Conservation (phyloP, 2,113 vertebrate species). For the Rhabdornis inornatus region DNA sequence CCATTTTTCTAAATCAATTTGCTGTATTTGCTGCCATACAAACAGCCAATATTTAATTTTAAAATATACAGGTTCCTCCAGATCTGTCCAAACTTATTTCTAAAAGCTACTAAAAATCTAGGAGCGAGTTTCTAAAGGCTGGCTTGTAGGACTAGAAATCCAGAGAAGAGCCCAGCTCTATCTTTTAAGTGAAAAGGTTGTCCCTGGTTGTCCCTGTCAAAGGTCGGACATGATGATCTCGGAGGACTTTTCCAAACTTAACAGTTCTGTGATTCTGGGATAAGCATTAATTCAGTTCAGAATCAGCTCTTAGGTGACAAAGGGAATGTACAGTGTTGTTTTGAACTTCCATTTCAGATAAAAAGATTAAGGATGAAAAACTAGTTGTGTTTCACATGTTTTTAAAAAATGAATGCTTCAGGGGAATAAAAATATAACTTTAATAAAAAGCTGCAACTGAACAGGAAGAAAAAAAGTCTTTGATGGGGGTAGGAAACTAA, state of each 20-base stretch:
- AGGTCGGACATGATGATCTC: accelerated
- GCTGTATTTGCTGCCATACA: neutral
- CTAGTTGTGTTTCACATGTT: neutral
- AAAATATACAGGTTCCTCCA: neutral
- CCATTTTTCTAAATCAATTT: neutral
- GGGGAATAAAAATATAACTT: neutral
- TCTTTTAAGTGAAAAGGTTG: neutral
- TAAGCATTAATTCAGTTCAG: neutral
- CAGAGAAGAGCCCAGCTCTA: neutral
- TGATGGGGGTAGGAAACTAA: neutral
- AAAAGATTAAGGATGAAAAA: neutral
- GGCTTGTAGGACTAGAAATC: neutral
- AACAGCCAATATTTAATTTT: neutral
- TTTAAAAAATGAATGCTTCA: neutral
- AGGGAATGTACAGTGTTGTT: neutral
- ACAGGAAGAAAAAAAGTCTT: neutral
- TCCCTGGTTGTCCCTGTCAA: neutral
- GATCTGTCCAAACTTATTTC: neutral
- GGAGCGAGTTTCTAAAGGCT: neutral
- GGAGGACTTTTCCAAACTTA: neutral
- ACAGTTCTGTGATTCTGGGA: neutral
- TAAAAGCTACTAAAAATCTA: neutral
- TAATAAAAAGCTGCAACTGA: neutral
- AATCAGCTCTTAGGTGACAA: neutral
- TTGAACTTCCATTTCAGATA: neutral